phyloP scores from a whole-genome alignment of 2,797 vertebrate species.

The Gorsachius magnificus region DNA sequence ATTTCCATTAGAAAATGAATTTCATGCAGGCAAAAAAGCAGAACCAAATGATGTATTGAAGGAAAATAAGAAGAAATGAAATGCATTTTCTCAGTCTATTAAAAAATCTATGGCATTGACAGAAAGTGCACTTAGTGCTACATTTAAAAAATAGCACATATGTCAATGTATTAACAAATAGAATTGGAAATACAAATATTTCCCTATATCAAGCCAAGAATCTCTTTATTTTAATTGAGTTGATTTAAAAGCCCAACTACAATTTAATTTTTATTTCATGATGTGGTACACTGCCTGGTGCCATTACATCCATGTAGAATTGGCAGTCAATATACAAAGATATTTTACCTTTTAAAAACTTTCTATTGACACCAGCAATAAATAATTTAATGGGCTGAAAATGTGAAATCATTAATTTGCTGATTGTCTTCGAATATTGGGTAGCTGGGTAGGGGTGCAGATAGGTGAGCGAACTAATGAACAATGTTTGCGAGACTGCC shows the following conservation, averaged over 20 bases:
- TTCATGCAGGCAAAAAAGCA: constrained; percentile 99
- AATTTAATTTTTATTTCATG: constrained; percentile 88
- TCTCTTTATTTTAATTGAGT: constrained; percentile 90
- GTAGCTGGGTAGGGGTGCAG: not conserved
- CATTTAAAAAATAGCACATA: constrained; percentile 89
- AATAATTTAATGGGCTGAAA: constrained; percentile 73
- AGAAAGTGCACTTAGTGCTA: constrained; percentile 91
- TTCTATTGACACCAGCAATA: constrained; percentile 76
- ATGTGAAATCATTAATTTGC: constrained; percentile 71
- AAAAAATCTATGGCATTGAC: constrained; percentile 92
- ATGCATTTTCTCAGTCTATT: constrained; percentile 98
- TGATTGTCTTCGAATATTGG: constrained; percentile 59
- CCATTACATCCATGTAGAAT: constrained; percentile 71
- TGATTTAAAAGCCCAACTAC: constrained; percentile 87
- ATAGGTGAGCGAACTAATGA: not conserved
- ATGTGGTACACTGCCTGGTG: constrained; percentile 76
- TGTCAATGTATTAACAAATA: constrained; percentile 89
- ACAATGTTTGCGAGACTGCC: not conserved
- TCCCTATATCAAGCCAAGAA: constrained; percentile 87
- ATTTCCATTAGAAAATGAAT: constrained; percentile 99
- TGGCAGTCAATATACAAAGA: constrained; percentile 76
- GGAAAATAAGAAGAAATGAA: constrained; percentile 99
- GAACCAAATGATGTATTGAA: constrained; percentile 99
- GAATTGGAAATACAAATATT: constrained; percentile 89
- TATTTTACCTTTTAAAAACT: constrained; percentile 80